A percentile compares a stretch with the other conserved stretches of the same genome.
These are phyloP conservation scores for Agriotes lineatus DNA, from an alignment of 2,888 invertebrate genomes.

Conservation along the genomic window DNA sequence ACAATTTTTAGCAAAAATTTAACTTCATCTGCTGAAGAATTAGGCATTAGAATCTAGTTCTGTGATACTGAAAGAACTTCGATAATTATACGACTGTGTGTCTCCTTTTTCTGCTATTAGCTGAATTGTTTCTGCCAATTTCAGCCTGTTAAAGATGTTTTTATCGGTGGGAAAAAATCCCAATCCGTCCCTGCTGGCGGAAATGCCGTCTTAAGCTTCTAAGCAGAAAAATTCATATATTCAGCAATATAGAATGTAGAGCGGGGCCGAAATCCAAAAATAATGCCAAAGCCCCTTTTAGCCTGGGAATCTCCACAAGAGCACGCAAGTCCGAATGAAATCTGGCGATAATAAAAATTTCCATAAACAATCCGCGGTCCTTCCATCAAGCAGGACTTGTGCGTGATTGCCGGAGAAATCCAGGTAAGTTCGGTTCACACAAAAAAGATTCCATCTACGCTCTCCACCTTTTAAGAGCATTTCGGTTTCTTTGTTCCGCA, in stretches of 20 bases:
- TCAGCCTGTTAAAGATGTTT: too few relatives aligned
- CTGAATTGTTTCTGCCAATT: too few relatives aligned
- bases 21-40: too few relatives aligned
- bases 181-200: too few relatives aligned
- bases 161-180: too few relatives aligned
- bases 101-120: too few relatives aligned
- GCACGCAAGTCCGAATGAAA: neutral
- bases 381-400: conserved; percentile 11
- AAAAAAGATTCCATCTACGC: conserved; percentile 15
- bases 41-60: too few relatives aligned
- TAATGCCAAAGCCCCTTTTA: neutral
- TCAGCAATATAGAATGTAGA: neutral
- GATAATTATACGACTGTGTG: too few relatives aligned
- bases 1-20: too few relatives aligned
- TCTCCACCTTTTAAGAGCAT: conserved; percentile 22
- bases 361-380: conserved; percentile 11
- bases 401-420: conserved; percentile 7
- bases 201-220: too few relatives aligned
- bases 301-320: neutral
- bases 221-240: neutral
- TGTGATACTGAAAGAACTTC: too few relatives aligned
- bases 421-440: conserved; percentile 3
- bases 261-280: neutral
- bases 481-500: conserved; percentile 37
- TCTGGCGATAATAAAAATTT: conserved; percentile 4